These are phyloP conservation scores for Chironex yamaguchii DNA, from an alignment of 30 jellyfish, hydroid and myxozoan genomes.

Conservation along the genomic window DNA sequence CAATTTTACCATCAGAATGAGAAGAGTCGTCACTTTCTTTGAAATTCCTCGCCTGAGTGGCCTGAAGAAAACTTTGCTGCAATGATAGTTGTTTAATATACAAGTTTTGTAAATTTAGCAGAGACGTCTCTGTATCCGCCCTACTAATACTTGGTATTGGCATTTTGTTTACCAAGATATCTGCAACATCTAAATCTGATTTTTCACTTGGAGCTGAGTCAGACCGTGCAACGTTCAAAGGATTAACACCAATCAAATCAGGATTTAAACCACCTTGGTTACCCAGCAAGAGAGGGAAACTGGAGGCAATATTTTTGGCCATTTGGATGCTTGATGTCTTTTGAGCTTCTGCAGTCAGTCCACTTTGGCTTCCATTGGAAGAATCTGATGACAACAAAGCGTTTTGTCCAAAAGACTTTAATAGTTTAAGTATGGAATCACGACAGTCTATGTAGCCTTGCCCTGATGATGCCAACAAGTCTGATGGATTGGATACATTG, in stretches of 20 bases:
- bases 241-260: conserved; percentile 28
- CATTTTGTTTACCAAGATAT: conserved; percentile 92
- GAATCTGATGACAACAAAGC: background rate
- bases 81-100: conserved; percentile 85
- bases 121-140: conserved; percentile 75
- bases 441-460: background rate
- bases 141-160: conserved; percentile 93
- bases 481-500: too few relatives aligned
- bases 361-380: background rate
- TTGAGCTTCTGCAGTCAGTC: background rate
- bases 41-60: conserved; percentile 18
- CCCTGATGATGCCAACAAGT: background rate
- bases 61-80: conserved; percentile 59
- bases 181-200: conserved; percentile 96
- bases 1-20: conserved; percentile 8
- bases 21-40: background rate
- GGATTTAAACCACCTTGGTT: conserved; percentile 37
- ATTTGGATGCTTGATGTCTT: background rate
- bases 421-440: background rate
- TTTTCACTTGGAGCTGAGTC: conserved; percentile 76
- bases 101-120: conserved; percentile 58
- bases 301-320: conserved; percentile 18
- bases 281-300: conserved; percentile 72
- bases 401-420: background rate
- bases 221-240: conserved; percentile 57